Base-by-base conservation (phyloP, 1,140 invertebrate species). In the Bilobella aurantiaca region DNA sequence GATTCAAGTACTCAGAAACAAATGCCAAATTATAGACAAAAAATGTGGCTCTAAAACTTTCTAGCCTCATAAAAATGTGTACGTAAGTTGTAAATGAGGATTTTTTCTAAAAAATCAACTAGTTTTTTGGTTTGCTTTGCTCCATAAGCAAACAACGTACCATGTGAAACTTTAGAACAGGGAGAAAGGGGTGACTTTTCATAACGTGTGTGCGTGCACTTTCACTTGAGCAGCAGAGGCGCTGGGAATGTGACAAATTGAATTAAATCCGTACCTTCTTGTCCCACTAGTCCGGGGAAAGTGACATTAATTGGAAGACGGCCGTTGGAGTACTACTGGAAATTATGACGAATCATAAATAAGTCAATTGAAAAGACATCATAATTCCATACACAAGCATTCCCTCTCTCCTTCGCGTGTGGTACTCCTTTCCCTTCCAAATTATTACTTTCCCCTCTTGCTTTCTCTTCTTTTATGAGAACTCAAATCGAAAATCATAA, bases 311-410 rank as follows among this genome's bases (percentile, higher is more conserved):
- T 53, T 53, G 49, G 5, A 42, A 42, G 37, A n/a, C n/a, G n/a
- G 34, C 34, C 34, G 18, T 12, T 8, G 18, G 49, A 23, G 23
- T 23, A 5, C 25, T 3, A 23, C 49, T 53, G 14, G 3, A 23
- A 53, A 53, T 53, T 53, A 53, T 23, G 49, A 53, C 25, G 49
- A 53, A 53, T 23, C 49, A 53, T 53, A 53, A 53, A 53, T 53
- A 53, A 53, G 49, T 23, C 49, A 53, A 53, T 53, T 53, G 49
- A 53, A 53, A 53, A 53, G 49, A 53, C 49, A 53, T n/a, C n/a
- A n/a, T 53, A 53, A 53, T 53, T 53, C 21, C 23, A 23, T 5
- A 53, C 3, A 23, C 25, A 23, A 53, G 49, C 14, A 53, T 5
- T 23, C 12, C 12, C 5, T 5, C 5, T 53, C 14, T 12, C 14